Evolutionary conservation across 2,113 vertebrate species (phyloP).

Genomic region (Dascyllus trimaculatus): DNA sequence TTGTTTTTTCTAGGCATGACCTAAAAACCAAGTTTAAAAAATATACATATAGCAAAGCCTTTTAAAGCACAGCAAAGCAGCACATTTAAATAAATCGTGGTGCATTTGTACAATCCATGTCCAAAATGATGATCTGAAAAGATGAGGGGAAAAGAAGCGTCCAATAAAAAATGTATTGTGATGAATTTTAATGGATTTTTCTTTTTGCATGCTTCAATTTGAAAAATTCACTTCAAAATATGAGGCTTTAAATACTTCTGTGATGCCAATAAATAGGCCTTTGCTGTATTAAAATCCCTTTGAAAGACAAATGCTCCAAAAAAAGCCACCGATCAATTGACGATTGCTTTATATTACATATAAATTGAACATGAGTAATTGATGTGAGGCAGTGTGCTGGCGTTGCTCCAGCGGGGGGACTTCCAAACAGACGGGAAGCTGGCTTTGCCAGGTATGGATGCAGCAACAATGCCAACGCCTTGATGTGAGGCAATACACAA

Average conservation of each 20-base stretch:
- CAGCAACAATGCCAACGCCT: slow-evolving; percentile 52
- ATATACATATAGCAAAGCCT: neutral
- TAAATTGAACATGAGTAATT: slow-evolving; percentile 56
- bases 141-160: neutral
- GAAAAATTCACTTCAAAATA: slow-evolving; percentile 23
- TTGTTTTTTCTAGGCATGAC: neutral
- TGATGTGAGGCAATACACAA: slow-evolving; percentile 43
- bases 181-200: slow-evolving; percentile 1
- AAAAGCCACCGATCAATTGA: slow-evolving; percentile 56
- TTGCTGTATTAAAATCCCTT: slow-evolving; percentile 31
- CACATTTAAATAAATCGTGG: neutral
- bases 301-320: slow-evolving; percentile 35
- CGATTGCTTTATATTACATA: slow-evolving; percentile 49
- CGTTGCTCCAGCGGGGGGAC: slow-evolving; percentile 56
- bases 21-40: neutral
- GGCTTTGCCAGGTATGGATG: slow-evolving; percentile 68
- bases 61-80: neutral
- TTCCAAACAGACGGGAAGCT: slow-evolving; percentile 65
- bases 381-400: slow-evolving; percentile 57
- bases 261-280: slow-evolving; percentile 30
- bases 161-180: slow-evolving; percentile 1
- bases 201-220: slow-evolving; percentile 20
- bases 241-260: slow-evolving; percentile 12
- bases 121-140: slow-evolving; percentile 31
- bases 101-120: slow-evolving; percentile 4